Evolutionary conservation across 2,888 invertebrate genomes (phyloP).

Genomic region (Augochlorella aurata): DNA sequence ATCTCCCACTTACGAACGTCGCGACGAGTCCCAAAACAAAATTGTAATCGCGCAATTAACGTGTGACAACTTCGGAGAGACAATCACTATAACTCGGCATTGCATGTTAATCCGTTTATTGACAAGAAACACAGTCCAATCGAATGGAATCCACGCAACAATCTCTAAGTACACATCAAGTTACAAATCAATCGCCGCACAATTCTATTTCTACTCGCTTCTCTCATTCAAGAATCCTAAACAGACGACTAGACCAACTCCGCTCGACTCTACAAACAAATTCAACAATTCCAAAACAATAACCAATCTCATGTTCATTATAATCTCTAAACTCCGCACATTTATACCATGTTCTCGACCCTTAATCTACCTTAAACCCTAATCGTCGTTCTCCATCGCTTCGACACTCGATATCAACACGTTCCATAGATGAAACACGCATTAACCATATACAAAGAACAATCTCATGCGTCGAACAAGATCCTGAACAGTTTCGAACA

Average conservation of each 20-base stretch:
- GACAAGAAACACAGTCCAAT: constrained; percentile 24
- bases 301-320: background rate
- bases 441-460: background rate
- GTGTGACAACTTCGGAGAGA: background rate
- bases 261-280: background rate
- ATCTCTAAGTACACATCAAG: background rate
- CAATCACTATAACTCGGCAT: constrained; percentile 26
- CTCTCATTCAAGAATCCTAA: background rate
- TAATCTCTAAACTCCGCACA: background rate
- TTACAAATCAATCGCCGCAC: background rate
- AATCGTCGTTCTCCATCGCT: background rate
- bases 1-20: background rate
- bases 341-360: background rate
- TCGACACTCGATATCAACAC: background rate
- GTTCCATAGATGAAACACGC: background rate
- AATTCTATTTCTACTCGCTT: background rate
- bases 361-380: constrained; percentile 7
- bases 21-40: background rate
- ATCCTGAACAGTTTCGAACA: background rate
- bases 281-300: background rate
- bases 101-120: constrained; percentile 30
- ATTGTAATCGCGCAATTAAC: background rate
- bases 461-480: background rate
- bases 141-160: background rate
- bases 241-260: background rate